Base-by-base conservation (phyloP, 2,113 vertebrate species). In the Bubo blakistoni region DNA sequence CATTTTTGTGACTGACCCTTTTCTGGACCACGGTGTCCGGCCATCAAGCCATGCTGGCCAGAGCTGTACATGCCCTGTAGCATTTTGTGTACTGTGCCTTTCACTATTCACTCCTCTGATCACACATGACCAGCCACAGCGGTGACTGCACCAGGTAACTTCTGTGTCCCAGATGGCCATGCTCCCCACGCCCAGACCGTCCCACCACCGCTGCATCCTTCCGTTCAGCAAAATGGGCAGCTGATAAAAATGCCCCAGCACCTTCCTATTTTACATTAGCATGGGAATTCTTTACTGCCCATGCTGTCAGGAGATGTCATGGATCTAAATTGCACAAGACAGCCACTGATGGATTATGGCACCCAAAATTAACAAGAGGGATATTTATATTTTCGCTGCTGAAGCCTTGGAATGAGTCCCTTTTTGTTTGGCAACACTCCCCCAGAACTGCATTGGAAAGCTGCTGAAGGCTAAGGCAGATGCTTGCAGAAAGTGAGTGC, bases 321-420 rank as follows among this genome's bases (percentile, higher is more conserved):
- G n/a, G 40, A 77, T 77, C 82, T 95, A 30, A 95, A 90, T 6
- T 26, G 32, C 85, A 71, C 36, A 72, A 42, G 92, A 24, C 85
- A 95, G 90, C 21, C 86, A 25, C 88, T 92, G 96, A 93, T 72
- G 88, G 85, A 95, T 88, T 71, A 38, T 54, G 84, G 82, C 78
- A 92, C 88, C 86, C 93, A 79, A 76, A 87, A 96, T 96, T 94
- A 93, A 76, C 69, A 77, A 29, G 61, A 88, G 73, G 47, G 86
- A 93, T 96, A 90, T 94, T 96, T 96, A 77, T 83, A 92, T 72
- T 86, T 84, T 49, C 61, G 26, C 47, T 70, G 86, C 19, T 1
- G 4, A 59, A 86, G 72, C 81, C 57, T 82, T 96, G 93, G 91
- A 90, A 71, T 11, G 62, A 81, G 65, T 90, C 69, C 85, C 80